Percentiles rank a stretch among this genome's conserved stretches.
Evolutionary conservation across 1,140 invertebrate genomes (phyloP).

Genomic region (Onthophagus taurus): DNA sequence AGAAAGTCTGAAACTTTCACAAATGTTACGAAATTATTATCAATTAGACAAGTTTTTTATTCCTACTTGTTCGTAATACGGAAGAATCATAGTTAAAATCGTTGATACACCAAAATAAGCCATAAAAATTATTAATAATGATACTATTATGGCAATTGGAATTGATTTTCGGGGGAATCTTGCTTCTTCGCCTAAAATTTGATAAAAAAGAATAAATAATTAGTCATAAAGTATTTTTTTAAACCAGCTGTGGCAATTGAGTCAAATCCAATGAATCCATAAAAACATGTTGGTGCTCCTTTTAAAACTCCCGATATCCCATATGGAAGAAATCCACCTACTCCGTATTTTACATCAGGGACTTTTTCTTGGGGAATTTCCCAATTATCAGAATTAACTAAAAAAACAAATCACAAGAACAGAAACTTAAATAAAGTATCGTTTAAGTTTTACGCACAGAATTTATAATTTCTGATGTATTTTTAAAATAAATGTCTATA

Average conservation of each 20-base stretch:
- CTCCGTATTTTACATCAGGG: constrained; percentile 43
- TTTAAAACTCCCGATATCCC: constrained; percentile 68
- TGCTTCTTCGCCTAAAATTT: constrained; percentile 60
- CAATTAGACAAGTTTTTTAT: constrained; percentile 1
- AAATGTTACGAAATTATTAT: constrained; percentile 10
- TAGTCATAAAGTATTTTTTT: not conserved
- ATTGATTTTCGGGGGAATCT: constrained; percentile 81
- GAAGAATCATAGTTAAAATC: constrained; percentile 79
- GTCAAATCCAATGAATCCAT: constrained; percentile 87
- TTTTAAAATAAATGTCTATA: too few species aligned
- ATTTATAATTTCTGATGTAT: too few species aligned
- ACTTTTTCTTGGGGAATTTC: constrained; percentile 48
- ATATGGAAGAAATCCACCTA: constrained; percentile 74
- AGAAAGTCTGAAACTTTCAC: too few species aligned
- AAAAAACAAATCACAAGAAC: too few species aligned
- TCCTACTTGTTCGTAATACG: constrained; percentile 70
- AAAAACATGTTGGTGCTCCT: constrained; percentile 87
- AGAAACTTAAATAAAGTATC: too few species aligned
- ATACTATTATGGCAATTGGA: constrained; percentile 78
- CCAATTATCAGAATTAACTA: constrained; percentile 59
- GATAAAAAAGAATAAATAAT: constrained; percentile 4
- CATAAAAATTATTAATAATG: constrained; percentile 71
- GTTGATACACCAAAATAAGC: constrained; percentile 82
- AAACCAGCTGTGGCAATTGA: constrained; percentile 69
- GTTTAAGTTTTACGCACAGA: too few species aligned